phyloP scores from a whole-genome alignment of 2,113 vertebrate genomes.

The Bubalus kerabau region DNA sequence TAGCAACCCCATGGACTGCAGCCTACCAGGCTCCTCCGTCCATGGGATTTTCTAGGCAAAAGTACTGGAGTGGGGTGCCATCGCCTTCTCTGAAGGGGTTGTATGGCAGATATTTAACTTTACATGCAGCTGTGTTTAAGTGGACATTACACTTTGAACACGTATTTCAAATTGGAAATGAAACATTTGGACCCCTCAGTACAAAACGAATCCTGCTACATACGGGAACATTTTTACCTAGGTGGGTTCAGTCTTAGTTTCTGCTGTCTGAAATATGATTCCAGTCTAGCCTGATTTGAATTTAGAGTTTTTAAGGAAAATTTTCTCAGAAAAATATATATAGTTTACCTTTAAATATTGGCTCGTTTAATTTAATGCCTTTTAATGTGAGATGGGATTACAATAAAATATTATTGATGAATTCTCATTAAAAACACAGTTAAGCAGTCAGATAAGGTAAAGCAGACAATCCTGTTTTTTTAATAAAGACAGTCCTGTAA shows the following conservation, averaged over 20 bases:
- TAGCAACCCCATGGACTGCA: too few species aligned
- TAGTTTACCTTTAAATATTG: conserved; percentile 4
- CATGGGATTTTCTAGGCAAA: too few species aligned
- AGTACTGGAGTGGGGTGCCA: too few species aligned
- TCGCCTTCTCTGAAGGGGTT: not conserved
- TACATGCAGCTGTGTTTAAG: not conserved
- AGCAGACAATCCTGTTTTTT: not conserved
- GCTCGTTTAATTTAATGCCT: not conserved
- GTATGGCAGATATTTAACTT: not conserved
- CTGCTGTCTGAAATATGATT: conserved; percentile 29
- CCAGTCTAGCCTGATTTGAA: conserved; percentile 9
- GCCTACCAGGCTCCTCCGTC: too few species aligned
- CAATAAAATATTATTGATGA: not conserved
- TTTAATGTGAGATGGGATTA: not conserved
- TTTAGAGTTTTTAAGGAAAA: conserved; percentile 6
- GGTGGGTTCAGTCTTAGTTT: not conserved
- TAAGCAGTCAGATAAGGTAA: not conserved
- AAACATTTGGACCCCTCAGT: not conserved
- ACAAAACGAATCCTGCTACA: not conserved
- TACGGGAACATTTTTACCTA: conserved; percentile 1
- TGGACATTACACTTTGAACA: not conserved
- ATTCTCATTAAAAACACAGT: not conserved
- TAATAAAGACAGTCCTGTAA: not conserved
- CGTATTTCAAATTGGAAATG: conserved; percentile 33
- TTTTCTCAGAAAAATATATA: not conserved